phyloP scores from a whole-genome alignment of 2,797 vertebrate species.

The Notolabrus celidotus region DNA sequence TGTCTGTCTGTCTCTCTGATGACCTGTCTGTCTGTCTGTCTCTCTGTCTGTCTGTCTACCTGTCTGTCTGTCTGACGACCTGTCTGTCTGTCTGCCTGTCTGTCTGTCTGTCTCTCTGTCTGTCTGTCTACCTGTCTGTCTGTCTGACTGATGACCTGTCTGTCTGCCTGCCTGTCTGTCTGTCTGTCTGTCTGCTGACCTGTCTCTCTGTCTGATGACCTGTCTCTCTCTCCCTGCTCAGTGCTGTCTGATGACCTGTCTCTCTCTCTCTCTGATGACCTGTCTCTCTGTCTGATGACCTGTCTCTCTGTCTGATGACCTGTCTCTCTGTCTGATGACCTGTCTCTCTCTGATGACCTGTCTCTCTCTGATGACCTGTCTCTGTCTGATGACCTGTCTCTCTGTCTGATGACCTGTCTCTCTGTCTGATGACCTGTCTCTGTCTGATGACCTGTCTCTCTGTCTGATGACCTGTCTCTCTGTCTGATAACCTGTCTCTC shows the following conservation, averaged over 20 bases:
- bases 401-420: neutral
- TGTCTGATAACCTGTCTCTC: too few species aligned
- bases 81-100: too few species aligned
- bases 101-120: too few species aligned
- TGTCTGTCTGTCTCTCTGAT: neutral
- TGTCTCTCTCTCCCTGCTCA: neutral
- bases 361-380: neutral
- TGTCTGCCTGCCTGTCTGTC: neutral
- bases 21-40: too few species aligned
- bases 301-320: neutral
- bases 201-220: too few species aligned
- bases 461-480: neutral
- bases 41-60: too few species aligned
- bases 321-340: neutral
- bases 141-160: too few species aligned
- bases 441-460: neutral
- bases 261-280: neutral
- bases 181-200: conserved; percentile 10
- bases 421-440: too few species aligned
- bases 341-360: too few species aligned
- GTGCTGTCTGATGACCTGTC: neutral
- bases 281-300: neutral
- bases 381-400: neutral
- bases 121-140: too few species aligned
- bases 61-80: too few species aligned